Conservation (phyloP, 1,140 invertebrate genomes). For the Zelostemma sp. region DNA sequence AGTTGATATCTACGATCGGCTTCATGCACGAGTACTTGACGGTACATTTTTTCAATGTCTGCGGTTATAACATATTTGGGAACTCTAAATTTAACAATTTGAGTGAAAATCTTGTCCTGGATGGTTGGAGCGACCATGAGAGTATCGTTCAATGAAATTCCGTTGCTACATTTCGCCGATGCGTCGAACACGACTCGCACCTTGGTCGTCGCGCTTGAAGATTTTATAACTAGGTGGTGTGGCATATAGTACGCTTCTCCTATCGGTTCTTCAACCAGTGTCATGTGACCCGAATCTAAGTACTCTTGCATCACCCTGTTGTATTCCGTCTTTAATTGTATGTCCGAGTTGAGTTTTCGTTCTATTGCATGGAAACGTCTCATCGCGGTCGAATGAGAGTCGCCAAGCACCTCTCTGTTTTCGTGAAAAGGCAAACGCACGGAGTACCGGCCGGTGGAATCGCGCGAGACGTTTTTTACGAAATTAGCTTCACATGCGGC, state of each 20-base stretch:
- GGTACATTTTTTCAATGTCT: constrained; percentile 64
- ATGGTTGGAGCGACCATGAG: constrained; percentile 23
- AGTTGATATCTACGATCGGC: constrained; percentile 53
- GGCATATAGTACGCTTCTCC: constrained; percentile 54
- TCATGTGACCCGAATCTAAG: constrained; percentile 56
- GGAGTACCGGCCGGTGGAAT: constrained; percentile 1
- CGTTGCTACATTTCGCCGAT: constrained; percentile 37
- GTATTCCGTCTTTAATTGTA: constrained; percentile 46
- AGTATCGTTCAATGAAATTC: constrained; percentile 45
- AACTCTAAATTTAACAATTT: constrained; percentile 39
- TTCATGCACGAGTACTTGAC: constrained; percentile 48
- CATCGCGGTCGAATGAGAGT: neutral
- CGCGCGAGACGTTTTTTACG: neutral
- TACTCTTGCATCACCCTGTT: constrained; percentile 58
- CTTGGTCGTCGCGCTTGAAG: constrained; percentile 50
- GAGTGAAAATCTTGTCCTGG: constrained; percentile 3
- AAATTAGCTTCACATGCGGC: constrained; percentile 23
- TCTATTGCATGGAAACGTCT: constrained; percentile 9
- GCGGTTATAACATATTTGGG: constrained; percentile 50
- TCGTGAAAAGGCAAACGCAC: constrained; percentile 16
- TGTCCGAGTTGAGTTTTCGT: constrained; percentile 27
- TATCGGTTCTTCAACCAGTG: constrained; percentile 1
- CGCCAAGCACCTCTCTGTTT: neutral
- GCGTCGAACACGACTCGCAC: constrained; percentile 61
- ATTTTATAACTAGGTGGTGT: constrained; percentile 62